Evolutionary conservation across 2,888 invertebrate species (phyloP).

Genomic region (Eupithecia dodoneata): DNA sequence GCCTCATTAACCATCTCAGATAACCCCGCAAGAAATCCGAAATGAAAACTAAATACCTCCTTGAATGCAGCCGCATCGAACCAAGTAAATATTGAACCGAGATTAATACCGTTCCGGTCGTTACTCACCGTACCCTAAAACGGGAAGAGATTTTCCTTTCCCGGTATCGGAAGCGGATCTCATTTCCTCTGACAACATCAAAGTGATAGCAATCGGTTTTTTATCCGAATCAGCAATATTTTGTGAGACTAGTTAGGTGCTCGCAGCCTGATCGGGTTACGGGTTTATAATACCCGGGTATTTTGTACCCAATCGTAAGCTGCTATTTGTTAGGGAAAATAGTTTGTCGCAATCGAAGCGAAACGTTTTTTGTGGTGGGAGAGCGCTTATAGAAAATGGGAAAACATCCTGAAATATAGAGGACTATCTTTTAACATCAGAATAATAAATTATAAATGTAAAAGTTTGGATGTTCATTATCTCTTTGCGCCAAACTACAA

Average conservation of each 20-base stretch:
- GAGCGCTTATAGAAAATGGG: not conserved
- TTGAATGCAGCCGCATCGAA: conserved; percentile 40
- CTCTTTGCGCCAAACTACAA: too few species aligned
- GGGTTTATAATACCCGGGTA: conserved; percentile 45
- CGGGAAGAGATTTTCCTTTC: conserved; percentile 80
- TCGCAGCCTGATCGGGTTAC: conserved; percentile 55
- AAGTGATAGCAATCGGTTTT: conserved; percentile 82
- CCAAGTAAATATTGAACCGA: conserved; percentile 67
- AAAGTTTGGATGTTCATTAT: too few species aligned
- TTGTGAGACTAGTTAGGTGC: conserved; percentile 73
- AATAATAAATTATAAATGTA: too few species aligned
- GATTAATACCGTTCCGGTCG: conserved; percentile 64
- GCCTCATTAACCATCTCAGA: conserved; percentile 1
- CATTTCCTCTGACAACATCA: conserved; percentile 84
- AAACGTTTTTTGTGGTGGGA: conserved; percentile 10
- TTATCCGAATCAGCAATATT: conserved; percentile 82
- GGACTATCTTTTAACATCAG: not conserved
- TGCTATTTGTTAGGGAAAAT: conserved; percentile 22
- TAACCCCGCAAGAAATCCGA: not conserved
- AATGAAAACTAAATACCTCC: conserved; percentile 20
- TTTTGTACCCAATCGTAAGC: conserved; percentile 30
- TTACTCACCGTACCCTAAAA: conserved; percentile 69
- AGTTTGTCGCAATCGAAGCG: not conserved
- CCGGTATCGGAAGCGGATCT: conserved; percentile 81
- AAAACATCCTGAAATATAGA: not conserved